phyloP scores from a whole-genome alignment of 1,140 invertebrate genomes.

The Aphaenogaster ashmeadi region DNA sequence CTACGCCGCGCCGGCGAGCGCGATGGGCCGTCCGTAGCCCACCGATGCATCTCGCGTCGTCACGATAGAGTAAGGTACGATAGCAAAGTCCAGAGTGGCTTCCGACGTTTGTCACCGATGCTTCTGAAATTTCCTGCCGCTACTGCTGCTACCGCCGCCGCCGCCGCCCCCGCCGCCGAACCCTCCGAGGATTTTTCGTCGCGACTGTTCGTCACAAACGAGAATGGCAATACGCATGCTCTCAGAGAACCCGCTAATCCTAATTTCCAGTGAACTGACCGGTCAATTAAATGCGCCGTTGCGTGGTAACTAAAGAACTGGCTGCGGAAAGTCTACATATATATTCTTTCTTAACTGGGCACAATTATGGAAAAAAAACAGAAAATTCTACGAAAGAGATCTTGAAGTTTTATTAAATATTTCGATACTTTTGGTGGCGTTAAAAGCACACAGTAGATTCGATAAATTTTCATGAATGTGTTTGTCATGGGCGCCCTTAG shows the following conservation, averaged over 20 bases:
- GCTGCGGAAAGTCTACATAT: neutral
- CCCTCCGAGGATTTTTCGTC: constrained; percentile 18
- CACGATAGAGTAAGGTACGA: constrained; percentile 28
- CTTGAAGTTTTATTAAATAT: neutral
- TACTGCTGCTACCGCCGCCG: neutral
- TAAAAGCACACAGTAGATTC: neutral
- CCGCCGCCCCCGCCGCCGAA: neutral
- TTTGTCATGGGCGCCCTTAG: too few relatives aligned
- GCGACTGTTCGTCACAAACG: neutral
- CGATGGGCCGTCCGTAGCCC: neutral
- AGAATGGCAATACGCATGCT: neutral
- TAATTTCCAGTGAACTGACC: constrained; percentile 4
- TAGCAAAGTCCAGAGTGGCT: constrained; percentile 41
- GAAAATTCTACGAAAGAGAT: neutral
- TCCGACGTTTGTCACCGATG: constrained; percentile 51
- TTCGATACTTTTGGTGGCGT: neutral
- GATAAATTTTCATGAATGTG: neutral
- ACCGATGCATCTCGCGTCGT: constrained; percentile 35
- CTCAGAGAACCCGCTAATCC: neutral
- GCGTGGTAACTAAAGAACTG: neutral
- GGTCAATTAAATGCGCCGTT: neutral
- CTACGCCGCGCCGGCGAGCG: neutral
- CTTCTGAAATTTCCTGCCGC: constrained; percentile 29
- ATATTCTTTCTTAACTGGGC: neutral
- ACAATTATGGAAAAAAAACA: neutral